Evolutionary conservation across 2,888 invertebrate genomes (phyloP).

Genomic region (Idaea straminata): DNA sequence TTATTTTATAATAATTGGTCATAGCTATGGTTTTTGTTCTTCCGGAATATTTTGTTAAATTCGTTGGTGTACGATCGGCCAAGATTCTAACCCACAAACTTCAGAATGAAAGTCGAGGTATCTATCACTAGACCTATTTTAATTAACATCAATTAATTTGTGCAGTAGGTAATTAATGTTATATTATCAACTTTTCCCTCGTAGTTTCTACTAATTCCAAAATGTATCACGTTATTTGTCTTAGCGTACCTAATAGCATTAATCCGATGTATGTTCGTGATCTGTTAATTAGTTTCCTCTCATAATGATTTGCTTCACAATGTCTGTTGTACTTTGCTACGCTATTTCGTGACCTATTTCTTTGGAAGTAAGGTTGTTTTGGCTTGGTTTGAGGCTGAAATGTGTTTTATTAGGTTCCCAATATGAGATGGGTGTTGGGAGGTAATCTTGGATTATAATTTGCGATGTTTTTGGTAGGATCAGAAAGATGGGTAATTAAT

Average conservation of each 20-base stretch:
- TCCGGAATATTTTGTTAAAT: too few relatives aligned
- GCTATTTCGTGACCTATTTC: conserved; percentile 15
- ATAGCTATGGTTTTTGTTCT: too few relatives aligned
- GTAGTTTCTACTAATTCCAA: not conserved
- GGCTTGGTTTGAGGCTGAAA: not conserved
- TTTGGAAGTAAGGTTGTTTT: conserved; percentile 10
- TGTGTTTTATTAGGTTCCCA: not conserved
- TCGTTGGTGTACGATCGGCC: too few relatives aligned
- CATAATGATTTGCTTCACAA: conserved; percentile 50
- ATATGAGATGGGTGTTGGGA: conserved; percentile 1
- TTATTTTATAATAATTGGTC: too few relatives aligned
- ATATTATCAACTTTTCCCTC: too few relatives aligned
- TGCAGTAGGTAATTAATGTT: too few relatives aligned
- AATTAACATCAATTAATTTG: too few relatives aligned
- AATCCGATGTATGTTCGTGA: conserved; percentile 52
- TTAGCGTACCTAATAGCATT: conserved; percentile 50
- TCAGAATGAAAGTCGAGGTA: too few relatives aligned
- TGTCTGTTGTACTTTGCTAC: conserved; percentile 4
- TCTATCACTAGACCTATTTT: too few relatives aligned
- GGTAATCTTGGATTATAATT: not conserved
- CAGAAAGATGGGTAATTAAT: not conserved
- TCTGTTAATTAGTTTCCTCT: conserved; percentile 60
- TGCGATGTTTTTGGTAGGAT: not conserved
- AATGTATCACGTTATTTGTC: conserved; percentile 26
- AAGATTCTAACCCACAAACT: too few relatives aligned